Conservation (phyloP, 30 jellyfish, hydroid and myxozoan species). For the Aurelia sp. region DNA sequence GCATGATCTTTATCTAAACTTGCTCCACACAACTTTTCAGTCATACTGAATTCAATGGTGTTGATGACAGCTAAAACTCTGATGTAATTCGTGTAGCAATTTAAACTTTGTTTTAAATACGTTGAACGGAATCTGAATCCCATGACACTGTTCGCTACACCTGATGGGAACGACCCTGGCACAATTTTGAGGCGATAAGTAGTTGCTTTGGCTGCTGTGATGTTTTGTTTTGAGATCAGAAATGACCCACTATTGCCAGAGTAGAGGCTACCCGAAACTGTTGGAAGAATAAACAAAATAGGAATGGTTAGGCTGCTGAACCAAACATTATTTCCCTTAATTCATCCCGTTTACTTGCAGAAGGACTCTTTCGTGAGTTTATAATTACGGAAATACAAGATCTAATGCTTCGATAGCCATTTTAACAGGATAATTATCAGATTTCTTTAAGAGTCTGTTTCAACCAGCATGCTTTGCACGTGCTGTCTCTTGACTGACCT, state of each 20-base stretch:
- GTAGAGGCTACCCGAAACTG: not conserved
- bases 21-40: conserved; percentile 34
- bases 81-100: conserved; percentile 27
- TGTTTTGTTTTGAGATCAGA: not conserved
- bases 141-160: not conserved
- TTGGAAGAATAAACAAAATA: too few species aligned
- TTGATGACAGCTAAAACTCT: conserved; percentile 2
- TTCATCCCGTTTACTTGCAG: too few species aligned
- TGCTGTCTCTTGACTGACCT: too few species aligned
- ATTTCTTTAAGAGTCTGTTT: too few species aligned
- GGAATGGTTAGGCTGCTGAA: too few species aligned
- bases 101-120: conserved; percentile 4
- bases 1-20: not conserved
- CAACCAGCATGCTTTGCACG: too few species aligned
- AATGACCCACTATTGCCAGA: not conserved
- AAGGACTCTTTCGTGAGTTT: too few species aligned
- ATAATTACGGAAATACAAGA: too few species aligned
- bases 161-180: not conserved
- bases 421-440: too few species aligned
- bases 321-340: too few species aligned
- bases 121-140: conserved; percentile 26
- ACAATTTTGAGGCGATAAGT: conserved; percentile 8
- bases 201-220: conserved; percentile 8
- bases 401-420: too few species aligned
- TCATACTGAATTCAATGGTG: conserved; percentile 6